Evolutionary conservation across 2,888 invertebrate species (phyloP).

Genomic region (Bembecia ichneumoniformis): DNA sequence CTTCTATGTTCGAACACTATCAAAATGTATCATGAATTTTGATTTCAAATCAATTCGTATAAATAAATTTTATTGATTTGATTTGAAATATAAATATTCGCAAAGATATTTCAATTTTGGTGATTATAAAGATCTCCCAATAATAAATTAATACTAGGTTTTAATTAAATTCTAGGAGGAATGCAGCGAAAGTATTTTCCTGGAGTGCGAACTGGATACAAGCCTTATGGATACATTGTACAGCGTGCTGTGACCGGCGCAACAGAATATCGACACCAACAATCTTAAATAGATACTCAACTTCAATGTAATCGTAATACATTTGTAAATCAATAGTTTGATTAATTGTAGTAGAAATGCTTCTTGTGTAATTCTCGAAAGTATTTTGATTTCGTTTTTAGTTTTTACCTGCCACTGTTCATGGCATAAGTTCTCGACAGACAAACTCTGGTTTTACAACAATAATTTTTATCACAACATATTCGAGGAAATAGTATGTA

Average conservation of each 20-base stretch:
- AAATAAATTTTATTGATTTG: too few relatives aligned
- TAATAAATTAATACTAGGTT: not conserved
- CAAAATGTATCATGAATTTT: too few relatives aligned
- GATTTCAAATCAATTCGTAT: too few relatives aligned
- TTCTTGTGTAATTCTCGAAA: too few relatives aligned
- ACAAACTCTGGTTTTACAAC: too few relatives aligned
- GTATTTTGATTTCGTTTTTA: not conserved
- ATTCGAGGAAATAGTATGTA: too few relatives aligned
- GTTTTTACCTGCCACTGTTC: too few relatives aligned
- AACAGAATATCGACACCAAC: not conserved
- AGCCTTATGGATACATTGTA: constrained; percentile 63
- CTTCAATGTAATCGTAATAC: not conserved
- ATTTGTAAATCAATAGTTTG: not conserved
- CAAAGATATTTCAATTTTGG: too few relatives aligned
- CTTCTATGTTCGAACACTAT: too few relatives aligned
- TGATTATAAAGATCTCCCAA: not conserved
- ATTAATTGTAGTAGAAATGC: not conserved
- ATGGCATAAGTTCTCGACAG: too few relatives aligned
- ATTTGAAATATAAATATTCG: too few relatives aligned
- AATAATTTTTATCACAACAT: too few relatives aligned
- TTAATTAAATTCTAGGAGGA: constrained; percentile 45
- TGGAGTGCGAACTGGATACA: constrained; percentile 61
- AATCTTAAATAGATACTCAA: not conserved
- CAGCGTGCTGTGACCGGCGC: constrained; percentile 47
- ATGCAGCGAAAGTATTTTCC: constrained; percentile 59